phyloP scores from a whole-genome alignment of 2,888 invertebrate genomes.

The Platerodrilus igneus region DNA sequence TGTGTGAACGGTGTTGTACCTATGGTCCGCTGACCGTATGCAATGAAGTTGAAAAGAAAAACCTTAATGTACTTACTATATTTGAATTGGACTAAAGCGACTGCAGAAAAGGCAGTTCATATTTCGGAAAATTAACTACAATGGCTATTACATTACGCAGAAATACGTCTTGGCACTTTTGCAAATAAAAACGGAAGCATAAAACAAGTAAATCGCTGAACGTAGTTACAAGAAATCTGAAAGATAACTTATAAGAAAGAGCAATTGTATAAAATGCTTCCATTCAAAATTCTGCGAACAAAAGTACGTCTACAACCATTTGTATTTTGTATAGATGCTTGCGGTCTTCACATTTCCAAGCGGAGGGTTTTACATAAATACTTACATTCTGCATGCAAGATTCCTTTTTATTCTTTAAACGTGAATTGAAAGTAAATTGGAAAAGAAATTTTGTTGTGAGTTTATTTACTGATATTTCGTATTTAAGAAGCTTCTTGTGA shows the following conservation, averaged over 20 bases:
- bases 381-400: constrained; percentile 33
- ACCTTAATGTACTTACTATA: too few species aligned
- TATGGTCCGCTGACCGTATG: constrained; percentile 13
- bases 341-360: constrained; percentile 29
- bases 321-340: constrained; percentile 29
- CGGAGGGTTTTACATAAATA: constrained; percentile 36
- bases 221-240: constrained; percentile 9
- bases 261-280: constrained; percentile 21
- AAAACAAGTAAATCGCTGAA: too few species aligned
- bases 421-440: constrained; percentile 34
- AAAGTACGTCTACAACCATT: constrained; percentile 25
- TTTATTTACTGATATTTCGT: constrained; percentile 24
- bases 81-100: too few species aligned
- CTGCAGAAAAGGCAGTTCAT: too few species aligned
- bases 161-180: too few species aligned
- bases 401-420: constrained; percentile 35
- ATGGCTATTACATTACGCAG: too few species aligned
- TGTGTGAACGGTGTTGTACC: constrained; percentile 20
- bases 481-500: constrained; percentile 13
- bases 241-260: constrained; percentile 18
- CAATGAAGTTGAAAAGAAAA: too few species aligned
- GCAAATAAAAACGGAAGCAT: too few species aligned
- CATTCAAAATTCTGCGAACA: constrained; percentile 21
- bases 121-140: too few species aligned
- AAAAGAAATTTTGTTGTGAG: constrained; percentile 31